Percentiles rank a stretch among this genome's conserved stretches.
Evolutionary conservation across 2,797 vertebrate genomes (phyloP).

Genomic region (Lacerta agilis): DNA sequence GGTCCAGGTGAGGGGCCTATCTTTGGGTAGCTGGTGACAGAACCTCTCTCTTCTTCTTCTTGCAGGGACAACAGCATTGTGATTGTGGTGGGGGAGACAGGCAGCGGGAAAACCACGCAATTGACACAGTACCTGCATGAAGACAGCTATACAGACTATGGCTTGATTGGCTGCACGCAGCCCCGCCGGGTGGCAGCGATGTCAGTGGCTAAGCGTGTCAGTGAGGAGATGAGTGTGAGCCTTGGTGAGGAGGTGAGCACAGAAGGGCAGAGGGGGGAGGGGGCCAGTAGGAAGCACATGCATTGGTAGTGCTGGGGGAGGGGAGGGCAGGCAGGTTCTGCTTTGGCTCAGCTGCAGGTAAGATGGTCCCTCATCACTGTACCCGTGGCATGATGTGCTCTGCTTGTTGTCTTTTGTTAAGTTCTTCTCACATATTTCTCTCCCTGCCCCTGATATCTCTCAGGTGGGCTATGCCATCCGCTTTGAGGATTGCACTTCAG

Average conservation of each 20-base stretch:
- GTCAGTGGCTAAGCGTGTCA: conserved; percentile 98
- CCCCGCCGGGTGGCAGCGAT: conserved; percentile 96
- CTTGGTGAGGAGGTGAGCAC: conserved; percentile 94
- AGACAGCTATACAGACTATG: conserved; percentile 96
- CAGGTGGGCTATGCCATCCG: conserved; percentile 98
- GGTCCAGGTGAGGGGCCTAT: background rate
- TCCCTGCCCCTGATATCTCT: background rate
- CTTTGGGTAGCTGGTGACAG: background rate
- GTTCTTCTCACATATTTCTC: too few species aligned
- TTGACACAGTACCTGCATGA: conserved; percentile 98
- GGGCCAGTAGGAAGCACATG: accelerated
- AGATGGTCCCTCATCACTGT: background rate
- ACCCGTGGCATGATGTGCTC: background rate
- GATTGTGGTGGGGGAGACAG: conserved; percentile 97
- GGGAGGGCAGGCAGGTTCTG: too few species aligned
- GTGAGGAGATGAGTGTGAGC: conserved; percentile 92
- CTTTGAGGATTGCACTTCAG: conserved; percentile 97
- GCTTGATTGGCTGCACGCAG: conserved; percentile 98
- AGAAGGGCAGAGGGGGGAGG: too few species aligned
- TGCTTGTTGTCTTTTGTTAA: background rate
- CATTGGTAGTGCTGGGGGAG: too few species aligned
- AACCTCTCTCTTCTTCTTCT: background rate
- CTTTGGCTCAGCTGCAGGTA: background rate
- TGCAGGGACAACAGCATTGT: conserved; percentile 97
- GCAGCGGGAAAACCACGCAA: conserved; percentile 98